phyloP scores from a whole-genome alignment of 2,113 vertebrate genomes.

The Apistogramma diplotaenia region DNA sequence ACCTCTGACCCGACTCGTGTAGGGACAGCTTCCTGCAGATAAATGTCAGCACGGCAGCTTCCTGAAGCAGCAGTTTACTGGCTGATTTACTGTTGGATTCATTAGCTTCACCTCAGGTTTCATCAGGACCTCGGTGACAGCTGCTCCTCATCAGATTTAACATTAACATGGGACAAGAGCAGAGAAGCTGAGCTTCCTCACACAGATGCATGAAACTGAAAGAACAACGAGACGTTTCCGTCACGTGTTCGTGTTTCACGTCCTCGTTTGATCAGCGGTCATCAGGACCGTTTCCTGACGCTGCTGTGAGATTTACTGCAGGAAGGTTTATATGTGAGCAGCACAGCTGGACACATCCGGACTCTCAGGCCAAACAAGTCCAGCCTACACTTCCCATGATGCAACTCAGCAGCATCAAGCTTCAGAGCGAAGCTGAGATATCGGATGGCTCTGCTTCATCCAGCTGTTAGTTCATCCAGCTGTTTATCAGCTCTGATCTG shows the following conservation, averaged over 20 bases:
- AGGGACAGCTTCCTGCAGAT: neutral
- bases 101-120: neutral
- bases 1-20: neutral
- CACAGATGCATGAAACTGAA: no score
- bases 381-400: neutral
- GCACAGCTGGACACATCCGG: neutral
- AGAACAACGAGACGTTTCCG: neutral
- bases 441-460: neutral
- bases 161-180: no score
- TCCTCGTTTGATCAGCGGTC: neutral
- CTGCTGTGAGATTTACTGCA: neutral
- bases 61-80: neutral
- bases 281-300: neutral
- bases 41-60: neutral
- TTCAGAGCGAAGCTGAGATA: neutral
- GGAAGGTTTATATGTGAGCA: neutral
- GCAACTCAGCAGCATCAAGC: neutral
- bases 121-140: neutral
- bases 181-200: no score
- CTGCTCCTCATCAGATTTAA: neutral
- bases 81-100: neutral
- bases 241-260: neutral
- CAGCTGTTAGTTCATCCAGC: neutral
- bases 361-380: neutral
- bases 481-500: no score